Evolutionary conservation across 2,888 invertebrate genomes (phyloP).

Genomic region (Idaea biselata): DNA sequence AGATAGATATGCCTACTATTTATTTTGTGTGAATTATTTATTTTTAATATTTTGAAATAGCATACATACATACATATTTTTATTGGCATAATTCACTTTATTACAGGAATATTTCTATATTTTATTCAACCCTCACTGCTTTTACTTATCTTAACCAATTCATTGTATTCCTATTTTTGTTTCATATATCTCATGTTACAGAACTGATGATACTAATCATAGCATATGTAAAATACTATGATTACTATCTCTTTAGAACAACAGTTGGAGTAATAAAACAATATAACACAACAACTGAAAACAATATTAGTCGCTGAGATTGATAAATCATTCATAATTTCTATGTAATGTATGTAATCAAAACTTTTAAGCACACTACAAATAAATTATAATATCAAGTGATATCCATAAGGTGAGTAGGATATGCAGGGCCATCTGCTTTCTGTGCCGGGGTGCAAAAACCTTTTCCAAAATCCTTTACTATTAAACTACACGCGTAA

Average conservation of each 20-base stretch:
- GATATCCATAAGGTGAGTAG: neutral
- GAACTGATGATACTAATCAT: neutral
- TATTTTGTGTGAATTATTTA: too few relatives aligned
- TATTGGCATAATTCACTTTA: neutral
- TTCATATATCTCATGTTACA: neutral
- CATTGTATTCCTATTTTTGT: neutral
- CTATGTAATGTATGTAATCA: neutral
- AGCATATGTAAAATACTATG: neutral
- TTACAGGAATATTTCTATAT: neutral
- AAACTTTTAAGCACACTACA: neutral
- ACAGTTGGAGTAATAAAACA: neutral
- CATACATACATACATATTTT: too few relatives aligned
- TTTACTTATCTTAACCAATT: neutral
- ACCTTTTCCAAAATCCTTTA: neutral
- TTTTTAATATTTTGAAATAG: too few relatives aligned
- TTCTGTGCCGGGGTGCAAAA: neutral
- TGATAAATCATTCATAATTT: neutral
- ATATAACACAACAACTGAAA: constrained; percentile 2
- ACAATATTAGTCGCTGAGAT: neutral
- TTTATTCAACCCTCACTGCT: neutral
- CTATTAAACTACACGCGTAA: too few relatives aligned
- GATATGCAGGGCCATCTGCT: constrained; percentile 3
- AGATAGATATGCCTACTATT: too few relatives aligned
- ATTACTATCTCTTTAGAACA: neutral
- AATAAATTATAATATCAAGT: neutral